These are phyloP conservation scores for Drosophila truncata DNA, from an alignment of 1,140 invertebrate species.

Conservation along the genomic window DNA sequence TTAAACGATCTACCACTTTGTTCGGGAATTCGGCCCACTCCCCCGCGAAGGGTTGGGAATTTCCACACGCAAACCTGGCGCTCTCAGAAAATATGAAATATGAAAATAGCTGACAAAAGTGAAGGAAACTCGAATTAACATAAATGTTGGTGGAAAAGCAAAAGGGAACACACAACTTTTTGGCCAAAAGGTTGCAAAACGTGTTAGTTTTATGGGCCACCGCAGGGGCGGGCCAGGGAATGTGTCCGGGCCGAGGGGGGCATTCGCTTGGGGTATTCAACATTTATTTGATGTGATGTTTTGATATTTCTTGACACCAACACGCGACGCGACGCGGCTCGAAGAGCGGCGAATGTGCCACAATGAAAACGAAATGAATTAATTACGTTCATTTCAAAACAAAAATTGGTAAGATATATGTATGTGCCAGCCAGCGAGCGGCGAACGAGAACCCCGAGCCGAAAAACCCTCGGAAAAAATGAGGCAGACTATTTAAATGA, in stretches of 20 bases:
- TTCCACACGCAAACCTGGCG: constrained; percentile 58
- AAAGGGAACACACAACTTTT: constrained; percentile 42
- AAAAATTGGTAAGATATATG: constrained; percentile 54
- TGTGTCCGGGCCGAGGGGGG: neutral
- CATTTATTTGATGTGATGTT: constrained; percentile 85
- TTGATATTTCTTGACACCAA: constrained; percentile 85
- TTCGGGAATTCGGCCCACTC: constrained; percentile 49
- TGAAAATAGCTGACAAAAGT: constrained; percentile 64
- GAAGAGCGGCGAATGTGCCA: constrained; percentile 70
- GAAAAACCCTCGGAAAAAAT: constrained; percentile 43
- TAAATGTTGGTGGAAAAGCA: constrained; percentile 56
- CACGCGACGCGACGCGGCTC: constrained; percentile 81
- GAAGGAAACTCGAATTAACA: constrained; percentile 76
- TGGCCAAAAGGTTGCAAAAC: constrained; percentile 60
- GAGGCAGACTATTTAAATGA: constrained; percentile 81
- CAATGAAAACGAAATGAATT: constrained; percentile 80
- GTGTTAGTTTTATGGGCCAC: constrained; percentile 59
- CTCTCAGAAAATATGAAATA: constrained; percentile 66
- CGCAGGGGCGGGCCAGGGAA: constrained; percentile 1
- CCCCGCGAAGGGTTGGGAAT: neutral
- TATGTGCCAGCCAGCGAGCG: constrained; percentile 8
- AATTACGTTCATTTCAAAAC: constrained; percentile 83
- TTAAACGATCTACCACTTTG: constrained; percentile 84
- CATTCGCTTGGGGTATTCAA: constrained; percentile 67
- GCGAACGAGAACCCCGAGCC: constrained; percentile 29